Evolutionary conservation across 2,113 vertebrate species (phyloP), one percentile per base, ranked within the genome.

Genomic region (Isichthys henryi): DNA sequence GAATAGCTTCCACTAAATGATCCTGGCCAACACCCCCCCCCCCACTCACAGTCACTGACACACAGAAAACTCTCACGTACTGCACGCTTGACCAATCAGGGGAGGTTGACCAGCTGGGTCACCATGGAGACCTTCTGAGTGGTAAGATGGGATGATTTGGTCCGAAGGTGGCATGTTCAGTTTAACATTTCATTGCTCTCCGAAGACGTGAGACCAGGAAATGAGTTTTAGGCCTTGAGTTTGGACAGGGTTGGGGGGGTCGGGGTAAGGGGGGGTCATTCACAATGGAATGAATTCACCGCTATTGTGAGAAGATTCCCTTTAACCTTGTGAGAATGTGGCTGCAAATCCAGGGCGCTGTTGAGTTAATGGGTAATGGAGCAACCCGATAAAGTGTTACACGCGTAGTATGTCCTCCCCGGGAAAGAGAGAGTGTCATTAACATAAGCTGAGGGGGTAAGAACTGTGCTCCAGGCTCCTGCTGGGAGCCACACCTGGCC

Each of bases 1-100:
- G 93, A 90, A 92, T 91, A 1, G 39, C 84, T 91, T 87, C 94
- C 93, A 91, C 89, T 93, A 80, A 89, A 86, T 58, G 39, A 39
- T 58, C 77, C 43, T 74, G 39, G 39, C 17, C 62, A 70, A 1
- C 39, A 1, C 39, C 1, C 39, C 82, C 56, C 82, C 86, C 58
- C n/a, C 87, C 27, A 45, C 39, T 2, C 39, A 39, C 85, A 15
- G 48, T 49, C 49, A 53, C 27, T 52, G 85, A 27, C n/a, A 46
- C 35, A n/a, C 84, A 15, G n/a, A 52, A 80, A 56, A 23, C 53
- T 89, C 21, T 88, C 86, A 83, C 86, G 83, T 53, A 84, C 70
- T 35, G 35, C 43, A 66, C 3, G 56, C 17, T 88, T 88, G 52
- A 56, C 86, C 88, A 58, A 13, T 62, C 58, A 50, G 88, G 49